Evolutionary conservation across 2,797 vertebrate species (phyloP), one percentile per base, ranked within the genome.

Genomic region (Mormyrops attenuatus): DNA sequence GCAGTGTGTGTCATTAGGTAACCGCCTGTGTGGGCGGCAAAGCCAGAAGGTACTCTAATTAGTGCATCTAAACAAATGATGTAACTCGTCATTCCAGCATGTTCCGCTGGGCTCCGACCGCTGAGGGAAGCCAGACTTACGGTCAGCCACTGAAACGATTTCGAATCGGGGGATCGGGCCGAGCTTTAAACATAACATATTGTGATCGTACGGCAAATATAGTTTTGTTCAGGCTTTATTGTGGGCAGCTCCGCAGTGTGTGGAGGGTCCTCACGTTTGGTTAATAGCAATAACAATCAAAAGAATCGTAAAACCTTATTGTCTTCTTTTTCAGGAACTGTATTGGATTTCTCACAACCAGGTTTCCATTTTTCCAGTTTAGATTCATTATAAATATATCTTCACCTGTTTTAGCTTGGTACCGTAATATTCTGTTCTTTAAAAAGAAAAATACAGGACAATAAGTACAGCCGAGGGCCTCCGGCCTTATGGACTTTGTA

Each of bases 61-160:
- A 87, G 52, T 7, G 22, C 30, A 22, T 22, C 82, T 85, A 85
- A 85, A 85, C 82, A 85, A 85, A 85, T 87, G 17, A 57, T 87
- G 85, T 87, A 34, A 34, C 50, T 87, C 26, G 0, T 38, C 8
- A 20, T 87, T 11, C 50, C 9, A 13, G n/a, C 3, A 13, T 30
- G 41, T 22, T 85, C 41, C 41, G 17, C 85, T 55, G 15, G 53
- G 52, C 22, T 26, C 52, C 5, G 0, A 34, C 38, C 11, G 15
- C 34, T 57, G 15, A 87, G 52, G 6, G 30, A 11, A 50, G 82
- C 26, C 30, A 41, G 15, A 87, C 60, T 20, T 60, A 41, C 1
- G 47, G 84, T 52, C 47, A 30, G n/a, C 49, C 0, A 2, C 5
- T 26, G 3, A 85, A 53, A 52, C 5, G 3, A 1, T 15, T n/a